phyloP scores from a whole-genome alignment of 1,140 invertebrate species.

The Nasonia vitripennis region DNA sequence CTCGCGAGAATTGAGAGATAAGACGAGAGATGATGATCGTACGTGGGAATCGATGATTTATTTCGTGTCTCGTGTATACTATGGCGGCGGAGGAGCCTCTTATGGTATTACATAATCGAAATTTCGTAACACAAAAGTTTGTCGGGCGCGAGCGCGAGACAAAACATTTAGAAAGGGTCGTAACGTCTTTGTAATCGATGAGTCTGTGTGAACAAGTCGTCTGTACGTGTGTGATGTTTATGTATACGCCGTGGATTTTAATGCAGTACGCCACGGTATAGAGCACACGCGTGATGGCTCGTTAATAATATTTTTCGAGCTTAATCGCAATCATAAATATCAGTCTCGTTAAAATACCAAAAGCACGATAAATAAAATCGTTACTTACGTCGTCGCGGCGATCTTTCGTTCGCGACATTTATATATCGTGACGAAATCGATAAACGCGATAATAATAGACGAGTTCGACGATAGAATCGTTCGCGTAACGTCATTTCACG shows the following conservation, averaged over 20 bases:
- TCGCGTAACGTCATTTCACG: constrained; percentile 35
- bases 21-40: neutral
- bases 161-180: constrained; percentile 4
- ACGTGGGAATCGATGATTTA: neutral
- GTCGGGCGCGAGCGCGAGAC: neutral
- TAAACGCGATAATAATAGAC: constrained; percentile 7
- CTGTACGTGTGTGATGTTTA: neutral
- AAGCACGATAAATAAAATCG: too few relatives aligned
- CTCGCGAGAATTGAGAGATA: neutral
- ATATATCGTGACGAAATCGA: constrained; percentile 12
- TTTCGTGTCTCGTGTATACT: neutral
- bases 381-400: too few relatives aligned
- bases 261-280: too few relatives aligned
- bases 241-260: too few relatives aligned
- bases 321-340: constrained; percentile 1
- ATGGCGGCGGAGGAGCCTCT: neutral
- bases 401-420: too few relatives aligned
- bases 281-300: neutral
- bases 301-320: neutral
- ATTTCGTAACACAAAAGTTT: constrained; percentile 3
- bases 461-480: constrained; percentile 11
- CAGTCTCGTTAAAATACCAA: neutral
- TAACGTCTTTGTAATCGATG: neutral
- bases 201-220: neutral
- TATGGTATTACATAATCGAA: neutral